Evolutionary conservation across 1,140 invertebrate species (phyloP).

Genomic region (Archegozetes longisetosus): DNA sequence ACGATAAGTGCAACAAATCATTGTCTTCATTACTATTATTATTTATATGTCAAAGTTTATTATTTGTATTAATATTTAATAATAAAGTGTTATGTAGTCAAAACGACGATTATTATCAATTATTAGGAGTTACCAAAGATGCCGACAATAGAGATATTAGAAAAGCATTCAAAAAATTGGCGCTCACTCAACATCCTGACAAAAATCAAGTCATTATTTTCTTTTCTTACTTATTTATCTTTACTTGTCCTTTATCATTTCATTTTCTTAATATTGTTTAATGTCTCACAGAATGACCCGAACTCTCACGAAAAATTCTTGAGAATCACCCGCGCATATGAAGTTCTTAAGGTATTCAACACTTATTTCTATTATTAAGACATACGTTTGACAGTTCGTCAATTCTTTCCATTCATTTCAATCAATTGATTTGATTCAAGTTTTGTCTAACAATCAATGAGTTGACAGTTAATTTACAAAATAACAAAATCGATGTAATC

Average conservation of each 20-base stretch:
- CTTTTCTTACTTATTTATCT: not conserved
- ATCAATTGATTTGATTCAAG: no score
- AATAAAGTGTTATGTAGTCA: no score
- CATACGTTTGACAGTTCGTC: no score
- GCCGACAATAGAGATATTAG: slow-evolving; percentile 33
- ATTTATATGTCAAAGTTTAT: no score
- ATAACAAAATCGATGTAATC: no score
- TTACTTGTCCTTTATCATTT: slow-evolving; percentile 9
- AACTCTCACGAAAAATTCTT: slow-evolving; percentile 57
- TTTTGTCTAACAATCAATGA: no score
- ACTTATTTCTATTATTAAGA: not conserved
- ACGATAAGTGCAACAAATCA: no score
- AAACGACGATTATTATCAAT: slow-evolving; percentile 28
- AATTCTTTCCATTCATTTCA: no score
- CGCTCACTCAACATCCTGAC: slow-evolving; percentile 34
- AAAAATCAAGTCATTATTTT: slow-evolving; percentile 43
- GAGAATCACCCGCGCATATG: slow-evolving; percentile 60
- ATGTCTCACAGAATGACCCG: slow-evolving; percentile 42
- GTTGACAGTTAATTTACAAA: no score
- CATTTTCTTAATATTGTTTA: not conserved
- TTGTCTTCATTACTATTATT: no score
- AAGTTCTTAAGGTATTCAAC: slow-evolving; percentile 44
- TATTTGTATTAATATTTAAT: no score
- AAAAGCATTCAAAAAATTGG: slow-evolving; percentile 40
- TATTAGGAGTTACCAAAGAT: slow-evolving; percentile 28